phyloP scores from a whole-genome alignment of 2,113 vertebrate species.

The Desmodus rotundus region DNA sequence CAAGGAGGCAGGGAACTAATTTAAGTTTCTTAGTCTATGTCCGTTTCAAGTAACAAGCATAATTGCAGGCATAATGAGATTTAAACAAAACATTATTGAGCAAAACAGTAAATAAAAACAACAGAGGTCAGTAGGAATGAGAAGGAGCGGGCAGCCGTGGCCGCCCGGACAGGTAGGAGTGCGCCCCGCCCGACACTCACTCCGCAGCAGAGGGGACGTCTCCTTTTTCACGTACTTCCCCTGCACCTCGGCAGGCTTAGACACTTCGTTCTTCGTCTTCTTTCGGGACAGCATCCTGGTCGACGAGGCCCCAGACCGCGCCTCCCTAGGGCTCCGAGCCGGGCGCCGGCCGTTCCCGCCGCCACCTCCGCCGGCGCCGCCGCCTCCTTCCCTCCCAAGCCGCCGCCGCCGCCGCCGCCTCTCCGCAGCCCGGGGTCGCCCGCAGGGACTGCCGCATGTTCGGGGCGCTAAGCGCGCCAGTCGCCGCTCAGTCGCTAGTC shows the following conservation, averaged over 20 bases:
- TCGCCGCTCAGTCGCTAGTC: constrained; percentile 33
- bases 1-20: not conserved
- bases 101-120: no score
- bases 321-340: constrained; percentile 2
- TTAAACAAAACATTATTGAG: no score
- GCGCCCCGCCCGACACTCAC: constrained; percentile 83
- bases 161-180: not conserved
- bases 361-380: constrained; percentile 16
- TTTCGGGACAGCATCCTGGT: constrained; percentile 94
- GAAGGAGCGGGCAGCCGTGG: not conserved
- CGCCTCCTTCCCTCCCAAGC: constrained; percentile 39
- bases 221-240: constrained; percentile 99
- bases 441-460: constrained; percentile 54
- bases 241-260: constrained; percentile 95
- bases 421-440: constrained; percentile 47
- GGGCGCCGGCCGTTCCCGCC: not conserved
- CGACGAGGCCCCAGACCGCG: constrained; percentile 17
- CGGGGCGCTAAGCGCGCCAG: constrained; percentile 56
- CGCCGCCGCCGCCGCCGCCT: constrained; percentile 52
- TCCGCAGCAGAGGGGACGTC: constrained; percentile 94
- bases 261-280: constrained; percentile 96
- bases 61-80: not conserved
- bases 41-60: not conserved
- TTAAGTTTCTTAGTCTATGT: not conserved
- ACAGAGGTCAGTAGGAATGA: not conserved